These are phyloP conservation scores for Forficula auricularia DNA, from an alignment of 1,140 invertebrate genomes.

Conservation along the genomic window DNA sequence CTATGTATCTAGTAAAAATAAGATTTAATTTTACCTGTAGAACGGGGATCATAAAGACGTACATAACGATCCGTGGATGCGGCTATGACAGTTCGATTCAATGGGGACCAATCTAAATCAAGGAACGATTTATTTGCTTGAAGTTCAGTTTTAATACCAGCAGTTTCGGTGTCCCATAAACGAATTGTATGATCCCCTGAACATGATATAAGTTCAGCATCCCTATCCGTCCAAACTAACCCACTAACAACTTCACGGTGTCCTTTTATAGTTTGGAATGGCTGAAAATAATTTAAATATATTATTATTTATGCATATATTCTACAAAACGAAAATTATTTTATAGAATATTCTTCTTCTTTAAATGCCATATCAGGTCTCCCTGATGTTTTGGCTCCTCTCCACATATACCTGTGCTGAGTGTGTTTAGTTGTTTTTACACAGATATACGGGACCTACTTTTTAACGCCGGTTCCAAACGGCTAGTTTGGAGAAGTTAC, in stretches of 20 bases:
- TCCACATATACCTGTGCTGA: too few species aligned
- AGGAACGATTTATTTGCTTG: slow-evolving; percentile 84
- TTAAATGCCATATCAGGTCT: too few species aligned
- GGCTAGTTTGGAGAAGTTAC: too few species aligned
- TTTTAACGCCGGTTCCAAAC: too few species aligned
- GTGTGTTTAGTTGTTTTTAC: too few species aligned
- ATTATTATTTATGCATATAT: too few species aligned
- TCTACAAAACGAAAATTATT: too few species aligned
- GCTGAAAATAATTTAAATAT: slow-evolving; percentile 42
- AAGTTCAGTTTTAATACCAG: slow-evolving; percentile 62
- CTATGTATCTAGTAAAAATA: not conserved
- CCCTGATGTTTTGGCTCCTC: too few species aligned
- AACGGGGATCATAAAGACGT: slow-evolving; percentile 78
- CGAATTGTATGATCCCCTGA: slow-evolving; percentile 93
- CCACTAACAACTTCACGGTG: slow-evolving; percentile 81
- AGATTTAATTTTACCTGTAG: slow-evolving; percentile 42
- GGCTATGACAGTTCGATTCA: slow-evolving; percentile 57
- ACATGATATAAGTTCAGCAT: slow-evolving; percentile 59
- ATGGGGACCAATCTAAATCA: slow-evolving; percentile 61
- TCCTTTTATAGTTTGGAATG: slow-evolving; percentile 74
- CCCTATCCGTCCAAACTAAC: slow-evolving; percentile 60
- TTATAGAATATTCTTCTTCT: too few species aligned
- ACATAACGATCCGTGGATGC: slow-evolving; percentile 80
- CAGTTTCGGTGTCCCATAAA: slow-evolving; percentile 81
- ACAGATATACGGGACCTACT: too few species aligned